Base-by-base conservation (phyloP, 1,140 invertebrate genomes). In the Platorchestia sp. region DNA sequence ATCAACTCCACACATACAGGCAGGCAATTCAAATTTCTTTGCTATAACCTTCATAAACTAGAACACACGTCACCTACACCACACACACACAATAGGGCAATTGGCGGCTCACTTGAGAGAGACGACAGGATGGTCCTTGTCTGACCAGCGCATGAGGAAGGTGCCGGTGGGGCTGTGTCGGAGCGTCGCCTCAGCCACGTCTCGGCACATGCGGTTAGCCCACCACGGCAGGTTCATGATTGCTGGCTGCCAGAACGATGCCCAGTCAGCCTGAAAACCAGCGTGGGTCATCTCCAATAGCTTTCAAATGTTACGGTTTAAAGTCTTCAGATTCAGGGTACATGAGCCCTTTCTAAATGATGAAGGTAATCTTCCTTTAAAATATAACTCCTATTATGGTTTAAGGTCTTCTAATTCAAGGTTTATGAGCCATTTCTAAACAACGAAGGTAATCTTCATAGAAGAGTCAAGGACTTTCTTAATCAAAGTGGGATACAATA, bases 71-170 rank as follows among this genome's bases (percentile, higher is more conserved):
- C 43, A 89, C 6, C 42, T 89, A 19, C 7, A 5, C 14, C 87
- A 89, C 36, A 42, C 6, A 10, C 36, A 42, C 3, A 36, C 43
- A 5, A 43, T 36, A 27, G 42, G 87, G 36, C 53, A 89, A 89
- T 22, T 10, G 3, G 42, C 95, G 19, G 51, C 96, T 86, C 93
- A 96, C 95, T 95, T 95, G 90, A 95, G 75, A 45, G 95, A 95
- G 53, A 95, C 87, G 5, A 89, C 87, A 44, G 95, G 95, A n/a
- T 86, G 87, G 96, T 97, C 97, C 96, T 97, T 96, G 96, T 97
- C 47, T 95, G 95, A 95, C 96, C 97, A 97, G 95, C 97, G 96
- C 43, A 98, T 97, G 27, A 98, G 96, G 96, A 97, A 98, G n/a
- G 97, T 97, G 42, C 97, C 97, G 96, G 97, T 97, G 42, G 97